phyloP scores from a whole-genome alignment of 2,113 vertebrate genomes.

The Tachysurus vachellii region DNA sequence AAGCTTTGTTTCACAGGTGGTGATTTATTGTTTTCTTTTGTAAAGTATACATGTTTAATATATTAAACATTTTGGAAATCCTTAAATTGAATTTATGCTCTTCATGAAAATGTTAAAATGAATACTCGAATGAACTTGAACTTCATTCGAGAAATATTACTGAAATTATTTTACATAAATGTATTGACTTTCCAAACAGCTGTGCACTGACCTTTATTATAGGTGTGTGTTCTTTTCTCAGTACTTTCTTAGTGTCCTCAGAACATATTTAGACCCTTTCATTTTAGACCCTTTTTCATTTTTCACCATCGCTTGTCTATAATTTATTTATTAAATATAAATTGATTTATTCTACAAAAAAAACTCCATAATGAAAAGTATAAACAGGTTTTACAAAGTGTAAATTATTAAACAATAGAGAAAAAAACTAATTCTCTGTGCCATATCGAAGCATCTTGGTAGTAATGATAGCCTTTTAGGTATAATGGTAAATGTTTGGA shows the following conservation, averaged over 20 bases:
- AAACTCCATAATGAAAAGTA: not conserved
- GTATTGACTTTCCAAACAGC: not conserved
- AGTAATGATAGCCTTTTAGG: too few species aligned
- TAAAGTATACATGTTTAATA: constrained; percentile 5
- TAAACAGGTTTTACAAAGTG: not conserved
- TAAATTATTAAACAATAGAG: not conserved
- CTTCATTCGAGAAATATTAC: not conserved
- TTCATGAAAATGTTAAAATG: not conserved
- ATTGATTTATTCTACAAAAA: not conserved
- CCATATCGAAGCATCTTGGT: not conserved
- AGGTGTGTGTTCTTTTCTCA: not conserved
- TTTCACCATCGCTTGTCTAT: too few species aligned
- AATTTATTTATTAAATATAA: too few species aligned
- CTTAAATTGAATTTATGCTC: not conserved
- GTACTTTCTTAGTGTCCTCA: not conserved
- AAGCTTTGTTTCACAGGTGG: constrained; percentile 1
- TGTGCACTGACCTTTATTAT: not conserved
- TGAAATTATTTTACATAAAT: not conserved
- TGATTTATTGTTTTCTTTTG: constrained; percentile 1
- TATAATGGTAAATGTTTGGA: too few species aligned
- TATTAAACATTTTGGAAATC: constrained; percentile 9
- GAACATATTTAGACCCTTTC: not conserved
- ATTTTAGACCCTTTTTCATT: too few species aligned
- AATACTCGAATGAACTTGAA: not conserved
- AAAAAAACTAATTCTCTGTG: not conserved